These are phyloP conservation scores for Hydropsyche tenuis DNA, from an alignment of 1,140 invertebrate species.

Conservation along the genomic window DNA sequence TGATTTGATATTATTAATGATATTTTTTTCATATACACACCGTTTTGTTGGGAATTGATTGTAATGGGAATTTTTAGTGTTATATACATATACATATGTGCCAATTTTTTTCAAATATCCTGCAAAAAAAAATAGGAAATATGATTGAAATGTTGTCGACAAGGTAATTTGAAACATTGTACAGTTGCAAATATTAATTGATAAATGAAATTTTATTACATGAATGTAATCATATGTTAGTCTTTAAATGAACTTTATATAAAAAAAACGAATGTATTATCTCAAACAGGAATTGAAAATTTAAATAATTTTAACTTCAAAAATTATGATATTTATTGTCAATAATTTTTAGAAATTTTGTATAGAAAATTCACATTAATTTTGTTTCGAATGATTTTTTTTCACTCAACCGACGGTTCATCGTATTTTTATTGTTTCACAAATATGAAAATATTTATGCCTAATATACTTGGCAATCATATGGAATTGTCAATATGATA, in stretches of 20 bases:
- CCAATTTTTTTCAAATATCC: not conserved
- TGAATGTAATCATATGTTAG: conserved; percentile 45
- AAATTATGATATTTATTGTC: conserved; percentile 35
- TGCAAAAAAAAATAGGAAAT: not conserved
- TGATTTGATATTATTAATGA: not conserved
- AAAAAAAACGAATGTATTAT: conserved; percentile 47
- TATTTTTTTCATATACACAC: too few relatives aligned
- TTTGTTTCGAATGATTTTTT: not conserved
- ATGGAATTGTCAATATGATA: conserved; percentile 26
- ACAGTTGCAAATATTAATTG: conserved; percentile 38
- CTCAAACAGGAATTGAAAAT: conserved; percentile 49
- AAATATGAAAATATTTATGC: not conserved
- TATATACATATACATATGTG: not conserved
- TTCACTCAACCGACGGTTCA: too few relatives aligned
- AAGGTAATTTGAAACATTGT: conserved; percentile 40
- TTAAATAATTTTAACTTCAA: conserved; percentile 47
- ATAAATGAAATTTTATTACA: conserved; percentile 39
- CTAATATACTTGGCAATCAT: conserved; percentile 6
- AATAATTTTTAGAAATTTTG: conserved; percentile 44
- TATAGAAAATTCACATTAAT: conserved; percentile 27
- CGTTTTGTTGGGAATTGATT: too few relatives aligned
- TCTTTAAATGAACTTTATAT: conserved; percentile 34
- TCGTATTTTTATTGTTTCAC: not conserved
- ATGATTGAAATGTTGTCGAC: conserved; percentile 6
- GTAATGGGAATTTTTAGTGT: too few relatives aligned